Base-by-base conservation (phyloP, 2,888 invertebrate genomes). In the Tetragonisca angustula region DNA sequence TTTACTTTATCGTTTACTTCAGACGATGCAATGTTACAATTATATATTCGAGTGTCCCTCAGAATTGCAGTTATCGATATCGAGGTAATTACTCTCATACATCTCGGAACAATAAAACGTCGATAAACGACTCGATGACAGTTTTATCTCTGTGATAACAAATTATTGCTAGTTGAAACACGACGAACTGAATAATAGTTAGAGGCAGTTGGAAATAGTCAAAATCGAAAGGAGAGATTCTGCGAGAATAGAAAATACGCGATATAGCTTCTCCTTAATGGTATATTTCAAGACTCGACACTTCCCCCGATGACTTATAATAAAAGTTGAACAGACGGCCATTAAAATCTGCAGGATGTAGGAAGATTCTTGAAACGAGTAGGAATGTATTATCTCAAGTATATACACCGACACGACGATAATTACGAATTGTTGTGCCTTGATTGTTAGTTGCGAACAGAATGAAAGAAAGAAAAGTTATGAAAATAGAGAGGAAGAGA, bases 271-370 rank as follows among this genome's bases (percentile, higher is more conserved):
- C 32, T 32, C 32, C 64, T 76, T 69, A 65, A 80, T 80, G 56
- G 64, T 70, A 56, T 76, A 70, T 80, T 76, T 70, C 17, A 11
- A 76, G 64, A 80, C 64, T n/a, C 49, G 54, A 36, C 79, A 27
- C 56, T 50, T 70, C n/a, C 65, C 19, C 36, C 24, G 24, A 59
- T 24, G 56, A 9, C 56, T 54, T 52, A n/a, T 64, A 76, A 76
- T 76, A 76, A 80, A 70, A 76, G 27, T 56, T 70, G 64, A 70
- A 76, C 64, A 65, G 70, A 70, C 76, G 64, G 70, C 70, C 76
- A 65, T 76, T 80, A 21, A 76, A 70, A 76, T 80, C 75, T 79
- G 75, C 62, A 59, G 67, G 43, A 69, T 68, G 68, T 61, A 68
- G 62, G 21, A 19, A 68, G 52, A 61, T 49, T 69, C 59, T 43